Evolutionary conservation across 2,888 invertebrate genomes (phyloP), one percentile per base, ranked within the genome.

Genomic region (Xanthorhoe designata): DNA sequence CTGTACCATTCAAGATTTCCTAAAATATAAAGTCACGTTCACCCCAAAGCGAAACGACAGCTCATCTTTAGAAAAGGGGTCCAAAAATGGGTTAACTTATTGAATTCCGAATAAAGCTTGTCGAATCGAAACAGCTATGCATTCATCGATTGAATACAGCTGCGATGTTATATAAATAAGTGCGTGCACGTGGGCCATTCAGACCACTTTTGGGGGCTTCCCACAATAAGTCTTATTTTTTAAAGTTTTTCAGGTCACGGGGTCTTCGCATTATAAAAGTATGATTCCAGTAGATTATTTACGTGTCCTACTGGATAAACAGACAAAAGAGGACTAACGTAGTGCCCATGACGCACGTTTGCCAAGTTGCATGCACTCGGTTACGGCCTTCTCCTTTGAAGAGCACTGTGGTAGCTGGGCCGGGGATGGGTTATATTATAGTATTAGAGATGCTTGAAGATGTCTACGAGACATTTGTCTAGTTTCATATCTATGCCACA

Each of bases 111-210:
- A 42, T 42, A 42, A 42, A 42, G 38, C 38, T 42, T 42, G 10
- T 38, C 38, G 38, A 42, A 42, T 32, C 32, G 8, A 32, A 32
- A 32, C 32, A 38, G 38, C 38, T 42, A 32, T 32, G 38, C 38
- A 42, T 42, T 42, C 38, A 42, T 42, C 38, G 38, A 42, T 42
- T 4, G 13, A 42, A 13, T 42, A 42, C 38, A 42, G 38, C 38
- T 42, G 38, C 38, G 38, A 32, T 32, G 32, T 5, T 24, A 24
- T 7, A 32, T 32, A 64, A 63, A 64, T 61, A 62, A 68, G 64
- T 51, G 32, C 62, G 38, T 62, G 60, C 71, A 71, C 72, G 70
- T 72, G 72, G 65, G 64, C 62, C 66, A 64, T 68, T 68, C 49
- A 65, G 64, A 61, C 62, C 66, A 64, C 64, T 17, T 72, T 59